Conservation (phyloP, 1,140 invertebrate species). For the Rhyacophila brunnea region DNA sequence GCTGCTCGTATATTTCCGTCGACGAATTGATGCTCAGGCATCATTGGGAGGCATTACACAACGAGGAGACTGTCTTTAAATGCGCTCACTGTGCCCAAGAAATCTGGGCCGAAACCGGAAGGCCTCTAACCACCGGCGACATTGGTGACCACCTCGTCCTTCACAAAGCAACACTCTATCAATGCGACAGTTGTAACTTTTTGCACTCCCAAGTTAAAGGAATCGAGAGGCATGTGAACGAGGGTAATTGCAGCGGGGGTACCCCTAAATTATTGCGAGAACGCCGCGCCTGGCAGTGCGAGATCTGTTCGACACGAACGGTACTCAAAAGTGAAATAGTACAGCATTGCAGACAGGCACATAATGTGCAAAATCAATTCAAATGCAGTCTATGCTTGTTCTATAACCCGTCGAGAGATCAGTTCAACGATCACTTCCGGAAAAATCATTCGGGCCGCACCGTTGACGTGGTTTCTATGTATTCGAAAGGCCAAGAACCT, state of each 20-base stretch:
- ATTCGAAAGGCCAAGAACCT: conserved; percentile 29
- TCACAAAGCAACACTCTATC: conserved; percentile 69
- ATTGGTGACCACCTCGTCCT: conserved; percentile 71
- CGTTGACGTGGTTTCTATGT: conserved; percentile 37
- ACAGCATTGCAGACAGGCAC: conserved; percentile 56
- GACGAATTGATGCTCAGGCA: conserved; percentile 69
- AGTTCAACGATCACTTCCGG: conserved; percentile 59
- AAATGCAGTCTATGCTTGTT: conserved; percentile 65
- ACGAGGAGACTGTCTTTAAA: conserved; percentile 57
- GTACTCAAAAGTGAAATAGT: conserved; percentile 60
- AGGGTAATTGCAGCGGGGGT: conserved; percentile 56
- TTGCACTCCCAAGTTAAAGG: conserved; percentile 62
- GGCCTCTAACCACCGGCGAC: conserved; percentile 51
- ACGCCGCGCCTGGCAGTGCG: conserved; percentile 64
- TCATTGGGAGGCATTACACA: conserved; percentile 72
- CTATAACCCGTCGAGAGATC: conserved; percentile 55
- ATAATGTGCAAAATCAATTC: conserved; percentile 64
- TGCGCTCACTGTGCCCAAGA: conserved; percentile 66
- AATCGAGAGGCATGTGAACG: conserved; percentile 65
- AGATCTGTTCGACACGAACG: conserved; percentile 63
- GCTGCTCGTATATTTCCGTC: conserved; percentile 70
- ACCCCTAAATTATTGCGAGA: conserved; percentile 36
- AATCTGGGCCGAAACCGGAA: conserved; percentile 40
- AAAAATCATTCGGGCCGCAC: conserved; percentile 50
- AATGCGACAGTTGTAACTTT: conserved; percentile 66